These are phyloP conservation scores for Seira sanloemensis DNA, from an alignment of 2,888 invertebrate genomes.

Conservation along the genomic window DNA sequence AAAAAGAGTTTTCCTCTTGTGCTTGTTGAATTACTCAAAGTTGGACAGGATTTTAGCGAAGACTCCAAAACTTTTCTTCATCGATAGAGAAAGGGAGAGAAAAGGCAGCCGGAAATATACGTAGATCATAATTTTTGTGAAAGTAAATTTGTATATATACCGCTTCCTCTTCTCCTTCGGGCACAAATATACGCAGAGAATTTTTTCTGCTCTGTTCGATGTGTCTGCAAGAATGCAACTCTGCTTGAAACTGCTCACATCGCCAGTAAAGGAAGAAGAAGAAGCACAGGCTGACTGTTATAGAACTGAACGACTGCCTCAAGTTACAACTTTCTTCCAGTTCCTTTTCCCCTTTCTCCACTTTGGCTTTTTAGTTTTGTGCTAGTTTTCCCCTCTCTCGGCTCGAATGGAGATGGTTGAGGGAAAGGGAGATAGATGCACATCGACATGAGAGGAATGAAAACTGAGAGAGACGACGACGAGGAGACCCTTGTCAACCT, in stretches of 20 bases:
- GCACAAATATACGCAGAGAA: not conserved
- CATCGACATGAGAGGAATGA: slow-evolving; percentile 19
- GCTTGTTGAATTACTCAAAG: slow-evolving; percentile 67
- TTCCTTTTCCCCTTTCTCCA: slow-evolving; percentile 1
- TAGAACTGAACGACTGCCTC: slow-evolving; percentile 2
- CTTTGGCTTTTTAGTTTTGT: slow-evolving; percentile 24
- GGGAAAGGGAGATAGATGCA: slow-evolving; percentile 29
- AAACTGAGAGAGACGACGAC: slow-evolving; percentile 18
- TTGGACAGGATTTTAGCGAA: slow-evolving; percentile 67
- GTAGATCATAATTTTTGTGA: not conserved
- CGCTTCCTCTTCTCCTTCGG: not conserved
- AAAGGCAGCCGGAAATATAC: slow-evolving; percentile 31
- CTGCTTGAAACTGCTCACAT: not conserved
- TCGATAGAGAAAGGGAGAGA: not conserved
- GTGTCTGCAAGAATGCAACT: not conserved
- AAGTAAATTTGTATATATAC: slow-evolving; percentile 3
- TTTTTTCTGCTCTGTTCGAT: not conserved
- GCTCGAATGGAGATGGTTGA: slow-evolving; percentile 17
- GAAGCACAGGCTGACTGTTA: not conserved
- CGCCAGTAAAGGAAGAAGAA: not conserved
- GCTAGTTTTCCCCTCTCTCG: slow-evolving; percentile 26
- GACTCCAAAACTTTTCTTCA: slow-evolving; percentile 40
- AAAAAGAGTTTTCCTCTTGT: slow-evolving; percentile 6
- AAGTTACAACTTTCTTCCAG: slow-evolving; percentile 12
- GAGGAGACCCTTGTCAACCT: slow-evolving; percentile 64